phyloP scores from a whole-genome alignment of 2,888 invertebrate genomes.

The Geotrupes spiniger region DNA sequence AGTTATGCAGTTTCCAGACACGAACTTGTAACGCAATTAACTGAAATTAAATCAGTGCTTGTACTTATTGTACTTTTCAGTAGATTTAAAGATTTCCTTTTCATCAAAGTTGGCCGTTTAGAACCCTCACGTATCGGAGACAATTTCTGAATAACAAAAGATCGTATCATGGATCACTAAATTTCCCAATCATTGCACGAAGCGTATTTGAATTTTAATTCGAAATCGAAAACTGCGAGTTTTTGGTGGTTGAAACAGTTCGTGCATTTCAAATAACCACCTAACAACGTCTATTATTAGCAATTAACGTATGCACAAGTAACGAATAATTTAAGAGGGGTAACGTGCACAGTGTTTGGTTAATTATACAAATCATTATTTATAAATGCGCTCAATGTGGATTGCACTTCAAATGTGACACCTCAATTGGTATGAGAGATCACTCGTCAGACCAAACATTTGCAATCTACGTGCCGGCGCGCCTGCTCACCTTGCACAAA shows the following conservation, averaged over 20 bases:
- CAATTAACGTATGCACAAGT: no score
- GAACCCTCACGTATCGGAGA: not conserved
- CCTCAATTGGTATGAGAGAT: not conserved
- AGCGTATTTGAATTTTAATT: no score
- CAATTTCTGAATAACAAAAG: constrained; percentile 6
- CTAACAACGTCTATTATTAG: not conserved
- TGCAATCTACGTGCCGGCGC: constrained; percentile 12
- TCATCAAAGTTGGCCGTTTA: no score
- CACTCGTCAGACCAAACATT: no score
- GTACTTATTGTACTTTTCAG: not conserved
- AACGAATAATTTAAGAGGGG: not conserved
- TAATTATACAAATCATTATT: constrained; percentile 2
- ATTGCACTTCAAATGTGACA: constrained; percentile 4
- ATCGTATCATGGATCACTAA: not conserved
- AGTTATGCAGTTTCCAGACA: constrained; percentile 7
- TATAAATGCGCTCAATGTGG: not conserved
- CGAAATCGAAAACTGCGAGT: no score
- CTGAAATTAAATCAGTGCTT: constrained; percentile 26
- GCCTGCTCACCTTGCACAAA: constrained; percentile 23
- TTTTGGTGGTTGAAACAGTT: no score
- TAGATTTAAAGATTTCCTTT: no score
- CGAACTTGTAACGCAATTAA: constrained; percentile 25
- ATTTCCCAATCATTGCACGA: no score
- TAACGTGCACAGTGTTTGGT: no score
- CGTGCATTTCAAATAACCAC: no score